These are phyloP conservation scores for Ameiurus melas DNA, from an alignment of 2,113 vertebrate genomes.

Conservation along the genomic window DNA sequence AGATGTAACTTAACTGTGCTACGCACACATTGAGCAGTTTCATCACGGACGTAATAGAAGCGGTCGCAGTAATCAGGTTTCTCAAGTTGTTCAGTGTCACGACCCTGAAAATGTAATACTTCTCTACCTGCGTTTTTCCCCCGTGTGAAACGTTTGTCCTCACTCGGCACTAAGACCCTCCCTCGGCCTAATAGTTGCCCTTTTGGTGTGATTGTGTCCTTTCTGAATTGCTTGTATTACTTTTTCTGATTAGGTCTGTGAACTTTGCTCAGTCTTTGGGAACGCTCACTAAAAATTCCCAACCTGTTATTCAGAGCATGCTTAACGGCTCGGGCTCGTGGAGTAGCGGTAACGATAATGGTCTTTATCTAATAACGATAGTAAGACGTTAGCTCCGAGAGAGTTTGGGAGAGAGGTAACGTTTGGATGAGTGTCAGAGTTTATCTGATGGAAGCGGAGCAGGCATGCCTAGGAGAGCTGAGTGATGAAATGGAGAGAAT, in stretches of 20 bases:
- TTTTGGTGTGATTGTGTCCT: not conserved
- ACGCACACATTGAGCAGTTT: not conserved
- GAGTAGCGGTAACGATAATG: not conserved
- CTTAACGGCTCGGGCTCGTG: not conserved
- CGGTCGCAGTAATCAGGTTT: not conserved
- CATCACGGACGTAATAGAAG: not conserved
- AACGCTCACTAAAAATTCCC: not conserved
- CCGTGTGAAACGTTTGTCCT: not conserved
- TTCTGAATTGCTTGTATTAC: not conserved
- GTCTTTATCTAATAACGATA: slow-evolving; percentile 38
- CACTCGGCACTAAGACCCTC: not conserved
- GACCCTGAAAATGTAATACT: slow-evolving; percentile 3
- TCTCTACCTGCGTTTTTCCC: not conserved
- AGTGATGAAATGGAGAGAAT: slow-evolving; percentile 45
- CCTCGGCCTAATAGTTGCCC: not conserved
- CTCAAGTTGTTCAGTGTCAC: not conserved
- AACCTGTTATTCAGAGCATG: not conserved
- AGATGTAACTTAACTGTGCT: not conserved
- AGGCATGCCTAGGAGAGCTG: slow-evolving; percentile 25
- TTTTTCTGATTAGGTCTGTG: not conserved
- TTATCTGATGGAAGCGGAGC: slow-evolving; percentile 11
- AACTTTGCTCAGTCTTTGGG: not conserved
- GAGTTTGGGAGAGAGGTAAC: slow-evolving; percentile 7
- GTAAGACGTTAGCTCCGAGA: not conserved
- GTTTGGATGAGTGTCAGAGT: slow-evolving; percentile 7